These are phyloP conservation scores for Trochalopteron elliotii DNA, from an alignment of 2,113 vertebrate species.

Conservation along the genomic window DNA sequence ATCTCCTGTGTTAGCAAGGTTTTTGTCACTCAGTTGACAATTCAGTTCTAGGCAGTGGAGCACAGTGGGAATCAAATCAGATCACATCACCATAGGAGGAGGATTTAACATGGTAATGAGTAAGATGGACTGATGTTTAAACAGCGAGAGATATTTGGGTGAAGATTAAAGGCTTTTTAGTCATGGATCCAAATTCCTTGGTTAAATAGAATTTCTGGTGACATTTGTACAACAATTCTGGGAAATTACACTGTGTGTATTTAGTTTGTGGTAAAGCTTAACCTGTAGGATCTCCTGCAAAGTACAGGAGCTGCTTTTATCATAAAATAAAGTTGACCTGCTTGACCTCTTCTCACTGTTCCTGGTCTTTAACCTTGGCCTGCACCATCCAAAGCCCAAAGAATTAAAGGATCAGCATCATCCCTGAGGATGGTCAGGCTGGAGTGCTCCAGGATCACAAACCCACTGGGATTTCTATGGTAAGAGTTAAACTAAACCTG, in stretches of 20 bases:
- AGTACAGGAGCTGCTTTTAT: neutral
- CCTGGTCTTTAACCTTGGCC: neutral
- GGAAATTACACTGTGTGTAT: neutral
- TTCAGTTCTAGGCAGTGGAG: neutral
- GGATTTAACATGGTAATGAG: neutral
- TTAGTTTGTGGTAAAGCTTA: neutral
- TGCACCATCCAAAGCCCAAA: neutral
- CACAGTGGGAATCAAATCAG: neutral
- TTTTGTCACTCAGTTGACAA: neutral
- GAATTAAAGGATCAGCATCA: neutral
- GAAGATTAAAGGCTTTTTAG: conserved; percentile 1
- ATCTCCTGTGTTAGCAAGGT: neutral
- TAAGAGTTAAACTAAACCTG: neutral
- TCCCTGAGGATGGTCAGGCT: neutral
- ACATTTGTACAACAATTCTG: neutral
- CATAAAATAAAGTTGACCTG: neutral
- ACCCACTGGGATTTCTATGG: neutral
- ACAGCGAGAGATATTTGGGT: neutral
- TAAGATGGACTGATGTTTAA: neutral
- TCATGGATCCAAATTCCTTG: neutral
- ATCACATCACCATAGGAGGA: neutral
- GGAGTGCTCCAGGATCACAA: neutral
- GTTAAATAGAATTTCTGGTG: neutral
- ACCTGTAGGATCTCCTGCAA: neutral
- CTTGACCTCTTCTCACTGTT: neutral